Conservation (phyloP, 64 coral and sea anemone species). For the Porites lutea region DNA sequence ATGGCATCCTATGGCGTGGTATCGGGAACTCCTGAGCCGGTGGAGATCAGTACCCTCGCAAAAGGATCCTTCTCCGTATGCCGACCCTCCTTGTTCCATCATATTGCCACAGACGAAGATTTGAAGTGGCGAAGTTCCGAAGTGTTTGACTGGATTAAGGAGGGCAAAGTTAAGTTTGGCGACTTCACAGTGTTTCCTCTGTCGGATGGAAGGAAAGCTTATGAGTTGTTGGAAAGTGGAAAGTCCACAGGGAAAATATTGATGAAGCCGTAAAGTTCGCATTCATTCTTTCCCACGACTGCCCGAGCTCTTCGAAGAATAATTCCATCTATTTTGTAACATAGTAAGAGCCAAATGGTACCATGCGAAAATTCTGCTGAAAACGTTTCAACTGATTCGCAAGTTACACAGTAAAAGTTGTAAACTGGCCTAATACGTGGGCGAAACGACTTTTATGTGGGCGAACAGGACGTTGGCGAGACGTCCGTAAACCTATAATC, state of each 20-base stretch:
- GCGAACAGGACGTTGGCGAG: too few species aligned
- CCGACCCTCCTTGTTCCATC: constrained; percentile 45
- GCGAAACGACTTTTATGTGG: too few species aligned
- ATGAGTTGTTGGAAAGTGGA: constrained; percentile 70
- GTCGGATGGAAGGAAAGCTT: constrained; percentile 67
- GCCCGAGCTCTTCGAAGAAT: too few species aligned
- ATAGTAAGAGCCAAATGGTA: too few species aligned
- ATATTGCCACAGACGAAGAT: constrained; percentile 47
- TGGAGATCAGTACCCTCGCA: constrained; percentile 4
- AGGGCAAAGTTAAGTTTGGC: constrained; percentile 70
- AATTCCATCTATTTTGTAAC: too few species aligned
- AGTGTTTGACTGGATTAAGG: constrained; percentile 68
- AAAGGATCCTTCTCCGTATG: constrained; percentile 59
- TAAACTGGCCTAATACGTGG: too few species aligned
- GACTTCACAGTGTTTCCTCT: constrained; percentile 71
- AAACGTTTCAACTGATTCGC: too few species aligned
- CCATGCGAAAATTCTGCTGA: too few species aligned
- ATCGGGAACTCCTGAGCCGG: constrained; percentile 60
- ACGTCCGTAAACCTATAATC: too few species aligned
- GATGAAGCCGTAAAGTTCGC: constrained; percentile 50
- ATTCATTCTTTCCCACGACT: too few species aligned
- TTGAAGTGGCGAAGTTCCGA: constrained; percentile 61
- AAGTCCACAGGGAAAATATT: constrained; percentile 77
- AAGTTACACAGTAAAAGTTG: too few species aligned
- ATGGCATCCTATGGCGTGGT: constrained; percentile 61